Evolutionary conservation across 2,113 vertebrate species (phyloP).

Genomic region (Aptenodytes forsteri): DNA sequence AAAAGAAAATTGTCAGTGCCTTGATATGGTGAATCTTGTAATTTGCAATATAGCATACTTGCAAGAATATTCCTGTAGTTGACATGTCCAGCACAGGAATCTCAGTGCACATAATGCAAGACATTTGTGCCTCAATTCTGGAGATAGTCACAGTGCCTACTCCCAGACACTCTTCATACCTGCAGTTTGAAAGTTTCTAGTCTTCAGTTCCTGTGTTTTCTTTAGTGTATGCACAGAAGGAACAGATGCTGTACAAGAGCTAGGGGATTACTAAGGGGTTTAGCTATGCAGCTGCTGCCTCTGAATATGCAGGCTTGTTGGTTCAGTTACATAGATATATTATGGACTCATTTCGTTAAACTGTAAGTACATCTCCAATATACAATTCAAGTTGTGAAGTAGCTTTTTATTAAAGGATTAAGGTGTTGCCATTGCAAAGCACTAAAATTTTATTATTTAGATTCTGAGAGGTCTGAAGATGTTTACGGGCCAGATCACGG

Average conservation of each 20-base stretch:
- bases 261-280: not conserved
- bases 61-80: not conserved
- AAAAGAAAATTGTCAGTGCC: not conserved
- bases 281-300: constrained; percentile 2
- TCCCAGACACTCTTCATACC: not conserved
- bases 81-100: not conserved
- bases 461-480: not conserved
- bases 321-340: constrained; percentile 1
- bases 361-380: constrained; percentile 35
- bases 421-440: constrained; percentile 8
- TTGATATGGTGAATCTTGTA: not conserved
- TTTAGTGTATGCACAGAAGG: not conserved
- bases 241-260: not conserved
- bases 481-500: not conserved
- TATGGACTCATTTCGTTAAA: constrained; percentile 11
- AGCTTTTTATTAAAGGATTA: constrained; percentile 55
- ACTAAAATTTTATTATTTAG: not conserved
- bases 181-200: not conserved
- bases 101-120: not conserved
- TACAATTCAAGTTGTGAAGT: not conserved
- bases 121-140: not conserved
- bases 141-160: not conserved
- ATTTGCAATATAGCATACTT: not conserved
- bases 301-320: not conserved
- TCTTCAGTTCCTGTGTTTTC: not conserved